Evolutionary conservation across 2,113 vertebrate genomes (phyloP), one percentile per base, ranked within the genome.

Genomic region (Coregonus clupeaformis): DNA sequence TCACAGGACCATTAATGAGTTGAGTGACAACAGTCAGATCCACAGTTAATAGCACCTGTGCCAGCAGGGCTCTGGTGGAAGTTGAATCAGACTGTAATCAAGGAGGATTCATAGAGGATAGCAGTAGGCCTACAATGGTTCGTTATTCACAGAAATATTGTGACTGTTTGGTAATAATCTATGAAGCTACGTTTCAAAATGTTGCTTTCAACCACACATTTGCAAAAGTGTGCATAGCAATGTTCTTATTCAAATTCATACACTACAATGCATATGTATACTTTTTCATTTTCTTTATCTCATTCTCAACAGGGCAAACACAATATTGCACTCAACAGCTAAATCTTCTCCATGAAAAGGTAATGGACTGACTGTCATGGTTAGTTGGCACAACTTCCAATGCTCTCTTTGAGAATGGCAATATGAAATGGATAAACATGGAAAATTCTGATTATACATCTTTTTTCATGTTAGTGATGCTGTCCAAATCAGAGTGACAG

Each of bases 1-100:
- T 13, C 9, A 25, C 36, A 67, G 36, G 60, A 64, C 75, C 45
- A 49, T 65, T 81, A 81, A 79, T 77, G 73, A 81, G 82, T 32
- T 65, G 73, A 78, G 27, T 49, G 68, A 67, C 70, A 71, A 67
- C 29, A 16, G 59, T 47, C 49, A 77, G 27, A 16, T 52, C 12
- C 1, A 52, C 36, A 52, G 16, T 52, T 14, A 52, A 52, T 18
- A 5, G 47, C 47, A 49, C 47, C 13, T 49, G 47, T 49, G 11
- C 47, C 14, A 36, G 36, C 36, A 36, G 36, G 36, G 36, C 7
- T 36, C 36, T 36, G 36, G 47, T 49, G 47, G 14, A 49, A 49
- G 16, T 18, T 52, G 49, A 18, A 18, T 18, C 49, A 18, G 49
- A 52, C 18, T 52, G 3, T 52, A 52, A 18, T 52, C 49, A 52